Evolutionary conservation across 2,113 vertebrate genomes (phyloP).

Genomic region (Collichthys lucidus): DNA sequence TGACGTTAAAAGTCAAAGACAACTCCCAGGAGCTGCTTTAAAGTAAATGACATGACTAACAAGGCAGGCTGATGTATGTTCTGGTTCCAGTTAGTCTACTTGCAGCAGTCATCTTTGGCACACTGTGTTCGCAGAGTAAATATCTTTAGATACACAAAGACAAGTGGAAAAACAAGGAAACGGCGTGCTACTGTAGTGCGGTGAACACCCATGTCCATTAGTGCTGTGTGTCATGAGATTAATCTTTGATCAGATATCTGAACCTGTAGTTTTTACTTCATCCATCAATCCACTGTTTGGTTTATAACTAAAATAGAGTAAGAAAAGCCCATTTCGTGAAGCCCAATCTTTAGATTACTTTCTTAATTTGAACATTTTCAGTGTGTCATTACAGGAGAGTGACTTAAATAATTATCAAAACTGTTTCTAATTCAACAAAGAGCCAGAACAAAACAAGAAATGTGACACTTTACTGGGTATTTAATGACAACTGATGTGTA

Average conservation of each 20-base stretch:
- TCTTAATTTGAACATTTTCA: too few species aligned
- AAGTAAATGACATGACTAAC: slow-evolving; percentile 45
- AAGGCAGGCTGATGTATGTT: background rate
- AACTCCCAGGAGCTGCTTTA: background rate
- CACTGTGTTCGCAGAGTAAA: slow-evolving; percentile 60
- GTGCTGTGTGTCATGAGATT: too few species aligned
- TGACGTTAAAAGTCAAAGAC: slow-evolving; percentile 42
- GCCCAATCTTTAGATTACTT: too few species aligned
- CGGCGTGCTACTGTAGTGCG: background rate
- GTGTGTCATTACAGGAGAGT: too few species aligned
- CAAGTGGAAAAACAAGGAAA: slow-evolving; percentile 26
- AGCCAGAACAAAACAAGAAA: too few species aligned
- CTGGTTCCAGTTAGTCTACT: slow-evolving; percentile 43
- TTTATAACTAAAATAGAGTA: too few species aligned
- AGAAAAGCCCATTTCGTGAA: too few species aligned
- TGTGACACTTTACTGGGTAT: too few species aligned
- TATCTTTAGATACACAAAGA: slow-evolving; percentile 35
- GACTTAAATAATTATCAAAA: too few species aligned
- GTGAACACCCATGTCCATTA: slow-evolving; percentile 5
- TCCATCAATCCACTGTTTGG: too few species aligned
- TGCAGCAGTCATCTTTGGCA: slow-evolving; percentile 28
- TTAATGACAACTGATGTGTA: too few species aligned
- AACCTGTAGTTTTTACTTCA: background rate
- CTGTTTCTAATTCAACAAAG: too few species aligned
- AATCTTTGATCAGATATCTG: background rate